Conservation (phyloP, 2,113 vertebrate genomes). For the Illadopsis cleaveri region DNA sequence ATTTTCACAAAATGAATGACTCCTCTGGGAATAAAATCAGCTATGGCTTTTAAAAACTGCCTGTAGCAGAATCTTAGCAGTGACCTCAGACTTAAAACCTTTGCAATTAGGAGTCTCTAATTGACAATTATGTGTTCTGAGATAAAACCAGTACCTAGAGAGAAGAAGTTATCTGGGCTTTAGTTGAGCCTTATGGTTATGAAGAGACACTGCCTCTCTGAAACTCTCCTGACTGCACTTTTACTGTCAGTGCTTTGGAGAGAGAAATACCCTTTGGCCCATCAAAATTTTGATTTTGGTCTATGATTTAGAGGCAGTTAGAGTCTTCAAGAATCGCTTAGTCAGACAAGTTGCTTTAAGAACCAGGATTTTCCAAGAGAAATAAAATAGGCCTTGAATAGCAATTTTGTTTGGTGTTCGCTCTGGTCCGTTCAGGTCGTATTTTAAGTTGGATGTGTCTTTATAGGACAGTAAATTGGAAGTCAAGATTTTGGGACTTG, state of each 20-base stretch:
- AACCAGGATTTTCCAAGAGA: neutral
- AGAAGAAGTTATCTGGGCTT: neutral
- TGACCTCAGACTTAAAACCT: constrained; percentile 23
- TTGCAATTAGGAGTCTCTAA: neutral
- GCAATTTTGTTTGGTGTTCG: neutral
- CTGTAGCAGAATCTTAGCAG: neutral
- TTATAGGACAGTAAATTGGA: neutral
- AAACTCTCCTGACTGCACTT: neutral
- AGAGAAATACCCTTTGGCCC: neutral
- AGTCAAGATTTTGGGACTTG: neutral
- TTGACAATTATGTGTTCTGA: constrained; percentile 3
- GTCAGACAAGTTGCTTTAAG: neutral
- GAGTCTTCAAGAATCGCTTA: neutral
- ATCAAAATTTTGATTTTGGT: neutral
- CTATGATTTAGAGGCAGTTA: neutral
- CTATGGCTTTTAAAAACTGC: neutral
- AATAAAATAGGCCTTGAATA: neutral
- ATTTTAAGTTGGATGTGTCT: neutral
- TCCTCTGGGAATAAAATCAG: constrained; percentile 6
- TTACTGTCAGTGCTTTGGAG: neutral
- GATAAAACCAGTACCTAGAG: neutral
- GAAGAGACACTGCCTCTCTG: neutral
- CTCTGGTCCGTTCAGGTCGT: neutral
- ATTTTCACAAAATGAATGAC: neutral
- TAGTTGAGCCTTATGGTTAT: neutral